These are phyloP conservation scores for Chelon auratus DNA, from an alignment of 2,797 vertebrate species.

Conservation along the genomic window DNA sequence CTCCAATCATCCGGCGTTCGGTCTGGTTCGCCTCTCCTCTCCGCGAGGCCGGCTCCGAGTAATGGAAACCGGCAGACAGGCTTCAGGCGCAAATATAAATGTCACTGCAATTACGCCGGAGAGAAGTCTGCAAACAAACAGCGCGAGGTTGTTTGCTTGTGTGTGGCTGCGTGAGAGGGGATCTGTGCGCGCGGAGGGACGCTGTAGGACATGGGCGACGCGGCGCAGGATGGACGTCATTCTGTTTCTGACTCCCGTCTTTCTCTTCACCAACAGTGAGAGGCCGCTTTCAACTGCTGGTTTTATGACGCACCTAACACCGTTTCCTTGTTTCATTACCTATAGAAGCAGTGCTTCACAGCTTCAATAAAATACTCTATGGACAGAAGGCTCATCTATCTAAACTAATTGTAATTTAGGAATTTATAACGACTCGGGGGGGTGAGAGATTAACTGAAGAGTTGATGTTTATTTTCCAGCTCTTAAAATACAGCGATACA, in stretches of 20 bases:
- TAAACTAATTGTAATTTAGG: conserved; percentile 10
- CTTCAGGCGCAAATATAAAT: conserved; percentile 81
- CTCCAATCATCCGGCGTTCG: conserved; percentile 59
- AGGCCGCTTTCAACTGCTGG: too few species aligned
- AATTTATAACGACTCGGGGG: conserved; percentile 3
- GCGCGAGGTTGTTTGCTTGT: conserved; percentile 28
- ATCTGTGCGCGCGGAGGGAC: conserved; percentile 44
- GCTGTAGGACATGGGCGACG: conserved; percentile 4
- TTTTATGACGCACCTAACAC: too few species aligned
- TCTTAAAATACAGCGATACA: conserved; percentile 1
- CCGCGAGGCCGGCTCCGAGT: conserved; percentile 54
- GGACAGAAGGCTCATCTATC: conserved; percentile 20
- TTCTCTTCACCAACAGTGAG: too few species aligned
- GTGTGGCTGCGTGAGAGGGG: conserved; percentile 5
- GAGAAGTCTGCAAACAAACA: conserved; percentile 73
- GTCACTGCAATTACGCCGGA: conserved; percentile 73
- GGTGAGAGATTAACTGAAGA: neutral
- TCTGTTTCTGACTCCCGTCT: too few species aligned
- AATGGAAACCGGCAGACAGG: conserved; percentile 75
- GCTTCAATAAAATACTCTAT: neutral
- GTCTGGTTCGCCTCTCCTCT: conserved; percentile 36
- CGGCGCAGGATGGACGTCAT: too few species aligned
- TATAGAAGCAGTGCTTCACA: too few species aligned
- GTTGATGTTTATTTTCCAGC: conserved; percentile 20
- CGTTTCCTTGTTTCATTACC: too few species aligned